phyloP scores from a whole-genome alignment of 2,113 vertebrate genomes.

The Lepisosteus oculatus region DNA sequence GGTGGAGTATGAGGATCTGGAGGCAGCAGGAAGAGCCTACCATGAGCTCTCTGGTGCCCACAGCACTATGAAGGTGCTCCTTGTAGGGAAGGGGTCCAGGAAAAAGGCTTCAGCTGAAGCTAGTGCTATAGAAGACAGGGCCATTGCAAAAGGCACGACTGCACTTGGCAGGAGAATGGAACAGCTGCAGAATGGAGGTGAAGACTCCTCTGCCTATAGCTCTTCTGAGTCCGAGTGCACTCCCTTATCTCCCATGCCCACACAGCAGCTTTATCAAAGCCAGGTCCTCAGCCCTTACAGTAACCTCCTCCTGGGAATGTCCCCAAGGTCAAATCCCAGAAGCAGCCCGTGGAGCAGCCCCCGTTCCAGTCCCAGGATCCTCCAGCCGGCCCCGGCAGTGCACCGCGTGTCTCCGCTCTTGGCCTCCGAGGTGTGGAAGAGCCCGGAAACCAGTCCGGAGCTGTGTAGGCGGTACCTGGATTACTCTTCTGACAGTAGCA shows the following conservation, averaged over 20 bases:
- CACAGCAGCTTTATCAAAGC: constrained; percentile 14
- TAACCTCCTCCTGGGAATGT: constrained; percentile 5
- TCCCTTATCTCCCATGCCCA: constrained; percentile 22
- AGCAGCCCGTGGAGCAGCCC: constrained; percentile 28
- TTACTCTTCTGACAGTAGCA: background rate
- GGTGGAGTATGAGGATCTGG: constrained; percentile 41
- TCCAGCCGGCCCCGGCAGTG: constrained; percentile 4
- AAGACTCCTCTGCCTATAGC: constrained; percentile 36
- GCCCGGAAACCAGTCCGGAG: constrained; percentile 35
- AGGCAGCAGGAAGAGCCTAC: constrained; percentile 38
- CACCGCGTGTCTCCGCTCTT: constrained; percentile 22
- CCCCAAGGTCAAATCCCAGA: background rate
- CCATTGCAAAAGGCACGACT: constrained; percentile 11
- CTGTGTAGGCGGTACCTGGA: constrained; percentile 18
- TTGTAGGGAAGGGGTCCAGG: constrained; percentile 33
- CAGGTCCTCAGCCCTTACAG: constrained; percentile 1
- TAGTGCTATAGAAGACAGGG: constrained; percentile 20
- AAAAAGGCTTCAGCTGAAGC: constrained; percentile 12
- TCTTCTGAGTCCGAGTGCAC: constrained; percentile 37
- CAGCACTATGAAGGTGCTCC: constrained; percentile 25
- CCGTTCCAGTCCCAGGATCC: constrained; percentile 21
- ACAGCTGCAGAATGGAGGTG: constrained; percentile 28
- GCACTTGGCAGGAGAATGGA: constrained; percentile 29
- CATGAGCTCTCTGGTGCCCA: constrained; percentile 29
- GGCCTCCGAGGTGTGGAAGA: constrained; percentile 26